Conservation (phyloP, 2,797 vertebrate genomes). For the Denticeps clupeoides region DNA sequence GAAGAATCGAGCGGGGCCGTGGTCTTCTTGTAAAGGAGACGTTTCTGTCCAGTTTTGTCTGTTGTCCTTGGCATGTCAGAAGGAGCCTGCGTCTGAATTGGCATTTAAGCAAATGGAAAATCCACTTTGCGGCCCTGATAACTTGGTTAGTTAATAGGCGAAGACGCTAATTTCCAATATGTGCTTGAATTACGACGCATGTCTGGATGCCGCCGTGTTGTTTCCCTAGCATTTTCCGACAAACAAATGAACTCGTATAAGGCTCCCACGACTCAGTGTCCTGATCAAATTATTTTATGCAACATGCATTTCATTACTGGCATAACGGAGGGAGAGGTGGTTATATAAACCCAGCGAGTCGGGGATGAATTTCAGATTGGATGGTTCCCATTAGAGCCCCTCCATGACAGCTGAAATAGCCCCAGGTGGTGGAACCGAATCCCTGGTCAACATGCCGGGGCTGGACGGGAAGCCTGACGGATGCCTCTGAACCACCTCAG, state of each 20-base stretch:
- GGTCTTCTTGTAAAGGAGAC: too few relatives aligned
- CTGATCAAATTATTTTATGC: constrained; percentile 29
- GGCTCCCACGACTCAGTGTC: constrained; percentile 15
- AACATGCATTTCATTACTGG: constrained; percentile 32
- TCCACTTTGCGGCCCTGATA: constrained; percentile 1
- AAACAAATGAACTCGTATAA: constrained; percentile 31
- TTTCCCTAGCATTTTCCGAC: constrained; percentile 12
- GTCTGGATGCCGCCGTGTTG: constrained; percentile 12
- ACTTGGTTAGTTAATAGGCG: constrained; percentile 3
- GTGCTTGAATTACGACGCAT: constrained; percentile 13
- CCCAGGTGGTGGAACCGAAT: constrained; percentile 11
- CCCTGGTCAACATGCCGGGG: constrained; percentile 10
- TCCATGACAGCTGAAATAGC: constrained; percentile 9
- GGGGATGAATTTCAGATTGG: constrained; percentile 14
- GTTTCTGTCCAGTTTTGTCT: too few relatives aligned
- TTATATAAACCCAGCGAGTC: constrained; percentile 16
- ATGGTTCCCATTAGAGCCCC: constrained; percentile 12
- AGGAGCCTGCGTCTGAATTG: too few relatives aligned
- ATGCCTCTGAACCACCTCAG: too few relatives aligned
- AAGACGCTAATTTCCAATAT: not conserved
- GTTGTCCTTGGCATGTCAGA: too few relatives aligned
- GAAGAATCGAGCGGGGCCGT: too few relatives aligned
- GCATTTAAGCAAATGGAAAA: not conserved
- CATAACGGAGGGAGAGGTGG: constrained; percentile 17
- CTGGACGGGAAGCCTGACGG: not conserved